Evolutionary conservation across 2,888 invertebrate genomes (phyloP).

Genomic region (Tuta absoluta): DNA sequence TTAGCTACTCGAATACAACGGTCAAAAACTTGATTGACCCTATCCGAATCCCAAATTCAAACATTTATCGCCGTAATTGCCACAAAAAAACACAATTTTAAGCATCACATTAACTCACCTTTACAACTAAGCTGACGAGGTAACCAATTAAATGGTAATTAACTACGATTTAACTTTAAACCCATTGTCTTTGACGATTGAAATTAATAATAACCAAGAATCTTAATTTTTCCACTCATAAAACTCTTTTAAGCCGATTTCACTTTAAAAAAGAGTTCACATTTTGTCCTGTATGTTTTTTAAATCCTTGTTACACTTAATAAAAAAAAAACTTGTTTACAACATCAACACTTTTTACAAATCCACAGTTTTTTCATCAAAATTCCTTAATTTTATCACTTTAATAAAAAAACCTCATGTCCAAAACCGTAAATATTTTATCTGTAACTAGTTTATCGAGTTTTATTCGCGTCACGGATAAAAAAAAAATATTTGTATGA

Average conservation of each 20-base stretch:
- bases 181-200: neutral
- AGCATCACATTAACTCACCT: neutral
- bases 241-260: neutral
- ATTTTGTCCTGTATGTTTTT: no score
- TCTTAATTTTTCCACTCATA: neutral
- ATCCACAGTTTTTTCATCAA: neutral
- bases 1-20: no score
- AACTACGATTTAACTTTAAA: neutral
- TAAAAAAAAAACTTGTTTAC: neutral
- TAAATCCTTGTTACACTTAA: neutral
- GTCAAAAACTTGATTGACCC: no score
- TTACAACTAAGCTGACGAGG: neutral
- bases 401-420: neutral
- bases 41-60: no score
- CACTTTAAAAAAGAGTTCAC: no score
- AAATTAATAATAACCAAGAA: neutral
- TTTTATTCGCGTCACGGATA: neutral
- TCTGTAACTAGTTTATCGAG: neutral
- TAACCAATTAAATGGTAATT: neutral
- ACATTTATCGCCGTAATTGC: slow-evolving; percentile 1
- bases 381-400: neutral
- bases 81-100: neutral
- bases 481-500: slow-evolving; percentile 1
- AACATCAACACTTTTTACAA: neutral
- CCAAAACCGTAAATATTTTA: slow-evolving; percentile 7